phyloP scores from a whole-genome alignment of 2,888 invertebrate genomes.

The Nowickia ferox region DNA sequence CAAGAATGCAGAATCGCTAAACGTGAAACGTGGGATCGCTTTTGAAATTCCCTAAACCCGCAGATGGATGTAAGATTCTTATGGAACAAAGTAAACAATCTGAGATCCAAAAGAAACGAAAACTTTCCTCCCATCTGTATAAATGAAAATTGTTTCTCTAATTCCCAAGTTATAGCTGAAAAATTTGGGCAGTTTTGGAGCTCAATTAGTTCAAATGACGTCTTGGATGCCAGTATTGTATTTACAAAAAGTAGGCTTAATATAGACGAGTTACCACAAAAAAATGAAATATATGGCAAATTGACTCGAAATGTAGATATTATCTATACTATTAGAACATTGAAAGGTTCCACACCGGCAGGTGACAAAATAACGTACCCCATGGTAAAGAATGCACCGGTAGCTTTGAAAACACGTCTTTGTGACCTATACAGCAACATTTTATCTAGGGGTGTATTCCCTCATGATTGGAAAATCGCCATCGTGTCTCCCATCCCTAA shows the following conservation, averaged over 20 bases:
- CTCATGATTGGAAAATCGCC: too few species aligned
- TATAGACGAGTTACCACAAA: background rate
- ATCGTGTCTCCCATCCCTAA: slow-evolving; percentile 1
- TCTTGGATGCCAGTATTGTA: slow-evolving; percentile 1
- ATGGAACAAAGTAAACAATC: slow-evolving; percentile 45
- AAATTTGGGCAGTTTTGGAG: slow-evolving; percentile 21
- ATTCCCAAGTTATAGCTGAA: background rate
- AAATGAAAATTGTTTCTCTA: background rate
- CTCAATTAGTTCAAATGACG: background rate
- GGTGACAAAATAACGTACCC: too few species aligned
- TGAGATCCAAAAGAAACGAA: background rate
- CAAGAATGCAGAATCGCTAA: slow-evolving; percentile 24
- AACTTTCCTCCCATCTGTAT: slow-evolving; percentile 23
- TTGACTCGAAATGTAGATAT: too few species aligned
- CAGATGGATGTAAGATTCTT: slow-evolving; percentile 23
- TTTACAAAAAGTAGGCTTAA: background rate
- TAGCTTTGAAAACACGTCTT: too few species aligned
- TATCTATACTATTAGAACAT: too few species aligned
- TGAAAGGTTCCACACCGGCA: too few species aligned
- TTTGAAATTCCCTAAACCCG: slow-evolving; percentile 46
- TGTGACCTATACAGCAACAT: too few species aligned
- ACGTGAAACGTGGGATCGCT: slow-evolving; percentile 21
- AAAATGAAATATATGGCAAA: too few species aligned
- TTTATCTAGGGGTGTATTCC: too few species aligned
- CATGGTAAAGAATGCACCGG: too few species aligned